Conservation (phyloP, 2,888 invertebrate species). For the Hypercompe scribonia region DNA sequence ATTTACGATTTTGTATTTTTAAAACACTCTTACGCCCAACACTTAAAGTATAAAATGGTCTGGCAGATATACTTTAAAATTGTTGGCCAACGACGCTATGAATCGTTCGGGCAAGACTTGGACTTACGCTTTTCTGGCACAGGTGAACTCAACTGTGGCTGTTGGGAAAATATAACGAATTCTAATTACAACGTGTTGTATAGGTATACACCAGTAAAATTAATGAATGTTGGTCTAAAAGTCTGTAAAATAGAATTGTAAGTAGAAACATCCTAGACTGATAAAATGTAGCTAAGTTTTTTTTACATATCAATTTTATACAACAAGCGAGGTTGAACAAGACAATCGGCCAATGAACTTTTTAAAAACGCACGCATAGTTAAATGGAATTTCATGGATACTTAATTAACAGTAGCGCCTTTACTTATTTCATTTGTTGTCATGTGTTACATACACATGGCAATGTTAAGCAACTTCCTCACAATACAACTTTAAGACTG, state of each 20-base stretch:
- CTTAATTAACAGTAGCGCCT: conserved; percentile 32
- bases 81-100: conserved; percentile 23
- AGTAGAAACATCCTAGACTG: conserved; percentile 2
- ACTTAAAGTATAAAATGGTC: conserved; percentile 52
- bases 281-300: conserved; percentile 3
- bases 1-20: conserved; percentile 28
- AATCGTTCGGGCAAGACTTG: conserved; percentile 57
- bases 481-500: background rate
- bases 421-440: conserved; percentile 10
- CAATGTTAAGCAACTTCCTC: background rate
- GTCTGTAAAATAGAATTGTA: background rate
- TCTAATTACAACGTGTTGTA: conserved; percentile 39
- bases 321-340: conserved; percentile 36
- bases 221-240: conserved; percentile 20
- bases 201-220: conserved; percentile 7
- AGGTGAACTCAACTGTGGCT: conserved; percentile 56
- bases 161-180: conserved; percentile 48
- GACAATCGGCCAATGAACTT: conserved; percentile 59
- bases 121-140: conserved; percentile 66
- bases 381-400: conserved; percentile 51
- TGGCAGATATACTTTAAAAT: conserved; percentile 12
- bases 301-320: conserved; percentile 19
- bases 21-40: conserved; percentile 28
- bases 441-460: background rate
- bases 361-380: conserved; percentile 40